Conservation (phyloP, 2,888 invertebrate genomes). For the Drosophila anceps region DNA sequence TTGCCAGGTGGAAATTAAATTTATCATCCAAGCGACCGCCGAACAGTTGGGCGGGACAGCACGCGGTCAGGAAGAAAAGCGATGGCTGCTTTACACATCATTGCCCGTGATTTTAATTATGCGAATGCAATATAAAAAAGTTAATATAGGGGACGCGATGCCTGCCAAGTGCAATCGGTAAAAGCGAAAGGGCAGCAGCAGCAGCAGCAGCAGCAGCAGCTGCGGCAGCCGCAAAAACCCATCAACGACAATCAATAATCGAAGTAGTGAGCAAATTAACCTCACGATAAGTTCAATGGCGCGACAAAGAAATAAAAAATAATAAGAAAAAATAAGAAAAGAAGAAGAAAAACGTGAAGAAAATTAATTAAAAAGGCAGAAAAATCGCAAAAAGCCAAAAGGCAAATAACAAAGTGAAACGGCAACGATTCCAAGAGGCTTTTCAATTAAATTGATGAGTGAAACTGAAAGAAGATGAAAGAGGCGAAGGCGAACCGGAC, state of each 20-base stretch:
- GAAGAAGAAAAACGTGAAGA: slow-evolving; percentile 26
- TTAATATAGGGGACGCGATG: slow-evolving; percentile 13
- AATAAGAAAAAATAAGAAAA: background rate
- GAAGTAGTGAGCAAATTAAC: slow-evolving; percentile 44
- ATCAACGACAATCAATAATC: slow-evolving; percentile 46
- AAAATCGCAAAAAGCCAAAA: slow-evolving; percentile 56
- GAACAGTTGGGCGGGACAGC: background rate
- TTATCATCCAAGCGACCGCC: slow-evolving; percentile 29
- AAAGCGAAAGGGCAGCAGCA: slow-evolving; percentile 6
- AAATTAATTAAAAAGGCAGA: slow-evolving; percentile 72
- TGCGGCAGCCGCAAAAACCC: slow-evolving; percentile 17
- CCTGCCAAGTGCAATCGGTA: slow-evolving; percentile 28
- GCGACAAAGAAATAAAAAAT: slow-evolving; percentile 27
- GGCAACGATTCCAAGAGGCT: slow-evolving; percentile 29
- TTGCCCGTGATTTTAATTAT: slow-evolving; percentile 74
- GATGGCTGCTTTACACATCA: slow-evolving; percentile 54
- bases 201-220: background rate
- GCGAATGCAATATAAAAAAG: slow-evolving; percentile 47
- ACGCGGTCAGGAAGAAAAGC: slow-evolving; percentile 5
- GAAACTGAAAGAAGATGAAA: slow-evolving; percentile 17
- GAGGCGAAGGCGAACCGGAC: slow-evolving; percentile 12
- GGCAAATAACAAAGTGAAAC: slow-evolving; percentile 57
- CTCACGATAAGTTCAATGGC: slow-evolving; percentile 25
- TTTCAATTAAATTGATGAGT: slow-evolving; percentile 76
- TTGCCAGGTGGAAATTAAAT: slow-evolving; percentile 47